Evolutionary conservation across 2,113 vertebrate genomes (phyloP).

Genomic region (Zapornia atra): DNA sequence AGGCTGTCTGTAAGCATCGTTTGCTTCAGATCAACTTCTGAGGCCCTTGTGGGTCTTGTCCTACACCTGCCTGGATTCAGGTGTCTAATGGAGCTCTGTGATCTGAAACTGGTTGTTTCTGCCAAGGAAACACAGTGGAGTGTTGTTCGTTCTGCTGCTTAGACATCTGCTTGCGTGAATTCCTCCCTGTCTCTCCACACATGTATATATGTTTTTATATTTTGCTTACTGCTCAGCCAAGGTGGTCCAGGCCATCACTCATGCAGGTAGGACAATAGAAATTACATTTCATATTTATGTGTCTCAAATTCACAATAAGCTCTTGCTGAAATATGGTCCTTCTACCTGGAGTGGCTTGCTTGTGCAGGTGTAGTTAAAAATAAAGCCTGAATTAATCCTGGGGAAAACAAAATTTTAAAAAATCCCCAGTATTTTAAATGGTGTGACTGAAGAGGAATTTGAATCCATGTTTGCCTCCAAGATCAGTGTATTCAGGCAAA

Average conservation of each 20-base stretch:
- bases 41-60: background rate
- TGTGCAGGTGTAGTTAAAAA: background rate
- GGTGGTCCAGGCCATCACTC: conserved; percentile 72
- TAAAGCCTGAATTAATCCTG: background rate
- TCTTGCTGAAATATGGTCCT: background rate
- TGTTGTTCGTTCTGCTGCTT: background rate
- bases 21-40: conserved; percentile 20
- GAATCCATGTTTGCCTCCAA: background rate
- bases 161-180: background rate
- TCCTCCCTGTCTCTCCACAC: conserved; percentile 33
- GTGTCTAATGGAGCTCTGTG: background rate
- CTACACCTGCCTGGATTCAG: background rate
- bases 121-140: background rate
- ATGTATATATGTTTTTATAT: conserved; percentile 50
- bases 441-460: background rate
- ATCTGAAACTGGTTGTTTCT: background rate
- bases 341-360: background rate
- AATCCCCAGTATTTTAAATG: background rate
- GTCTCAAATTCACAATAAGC: background rate
- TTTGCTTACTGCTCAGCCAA: conserved; percentile 71
- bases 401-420: background rate
- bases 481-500: background rate
- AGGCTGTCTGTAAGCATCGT: background rate
- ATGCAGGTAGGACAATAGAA: conserved; percentile 79
- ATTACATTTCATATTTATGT: background rate